Percentiles rank a stretch among this genome's conserved stretches.
phyloP scores from a whole-genome alignment of 2,888 invertebrate species.

The Notocelia uddmanniana region DNA sequence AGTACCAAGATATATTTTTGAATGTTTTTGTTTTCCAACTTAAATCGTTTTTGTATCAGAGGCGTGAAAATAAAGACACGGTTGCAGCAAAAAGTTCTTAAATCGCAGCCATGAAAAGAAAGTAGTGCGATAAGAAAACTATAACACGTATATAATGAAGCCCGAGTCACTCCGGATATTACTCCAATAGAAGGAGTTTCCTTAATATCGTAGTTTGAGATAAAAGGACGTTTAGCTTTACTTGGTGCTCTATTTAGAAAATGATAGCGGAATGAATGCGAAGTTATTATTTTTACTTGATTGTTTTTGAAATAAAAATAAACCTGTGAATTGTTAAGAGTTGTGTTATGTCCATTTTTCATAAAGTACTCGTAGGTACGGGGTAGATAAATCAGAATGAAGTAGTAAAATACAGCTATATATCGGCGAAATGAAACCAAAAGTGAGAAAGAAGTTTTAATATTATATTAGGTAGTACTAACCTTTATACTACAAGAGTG shows the following conservation, averaged over 20 bases:
- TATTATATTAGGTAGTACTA: too few species aligned
- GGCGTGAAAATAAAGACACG: conserved; percentile 31
- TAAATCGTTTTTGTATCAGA: conserved; percentile 13
- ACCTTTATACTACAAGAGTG: too few species aligned
- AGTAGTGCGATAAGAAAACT: conserved; percentile 62
- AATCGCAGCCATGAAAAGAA: conserved; percentile 57
- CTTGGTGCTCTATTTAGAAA: conserved; percentile 14
- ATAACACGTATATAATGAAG: conserved; percentile 59
- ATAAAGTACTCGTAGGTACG: too few species aligned
- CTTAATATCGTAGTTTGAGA: conserved; percentile 43
- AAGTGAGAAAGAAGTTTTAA: too few species aligned
- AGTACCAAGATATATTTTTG: neutral
- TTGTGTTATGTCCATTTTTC: too few species aligned
- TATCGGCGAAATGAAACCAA: too few species aligned
- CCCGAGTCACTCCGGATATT: conserved; percentile 51
- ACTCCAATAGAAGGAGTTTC: conserved; percentile 48
- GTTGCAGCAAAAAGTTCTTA: conserved; percentile 38
- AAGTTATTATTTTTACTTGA: conserved; percentile 17
- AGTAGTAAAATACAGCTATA: too few species aligned
- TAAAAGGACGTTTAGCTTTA: conserved; percentile 38
- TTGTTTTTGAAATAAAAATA: neutral
- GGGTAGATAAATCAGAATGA: too few species aligned
- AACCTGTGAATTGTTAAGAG: neutral
- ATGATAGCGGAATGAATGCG: conserved; percentile 10
- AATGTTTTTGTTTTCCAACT: neutral